A percentile compares a stretch with the other conserved stretches of the same genome.
Evolutionary conservation across 2,113 vertebrate genomes (phyloP).

Genomic region (Pedionomus torquatus): DNA sequence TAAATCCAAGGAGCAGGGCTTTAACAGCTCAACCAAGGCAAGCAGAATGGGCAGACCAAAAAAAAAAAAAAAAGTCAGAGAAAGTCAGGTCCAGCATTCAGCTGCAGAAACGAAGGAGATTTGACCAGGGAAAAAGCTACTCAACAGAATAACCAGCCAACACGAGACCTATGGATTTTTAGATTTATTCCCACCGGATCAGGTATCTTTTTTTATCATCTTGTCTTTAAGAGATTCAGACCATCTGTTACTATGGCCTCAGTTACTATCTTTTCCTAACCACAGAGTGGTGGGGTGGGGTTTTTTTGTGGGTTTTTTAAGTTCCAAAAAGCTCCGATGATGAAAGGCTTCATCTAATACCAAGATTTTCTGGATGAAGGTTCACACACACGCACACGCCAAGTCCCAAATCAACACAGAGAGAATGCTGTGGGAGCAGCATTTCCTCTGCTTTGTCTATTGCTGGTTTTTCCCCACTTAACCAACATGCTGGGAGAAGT

Average conservation of each 20-base stretch:
- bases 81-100: not conserved
- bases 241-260: not conserved
- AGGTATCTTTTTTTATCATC: not conserved
- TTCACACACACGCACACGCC: not conserved
- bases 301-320: not conserved
- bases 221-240: not conserved
- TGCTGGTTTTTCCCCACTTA: not conserved
- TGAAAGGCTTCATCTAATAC: slow-evolving; percentile 2
- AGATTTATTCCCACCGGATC: slow-evolving; percentile 10
- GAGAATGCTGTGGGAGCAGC: not conserved
- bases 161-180: not conserved
- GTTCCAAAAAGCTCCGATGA: not conserved
- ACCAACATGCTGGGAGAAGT: not conserved
- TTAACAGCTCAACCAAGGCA: slow-evolving; percentile 23
- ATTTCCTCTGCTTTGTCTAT: not conserved
- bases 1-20: slow-evolving; percentile 26
- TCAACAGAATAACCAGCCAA: not conserved
- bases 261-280: not conserved
- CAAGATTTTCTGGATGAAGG: not conserved
- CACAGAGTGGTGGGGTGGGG: too few relatives aligned
- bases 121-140: not conserved
- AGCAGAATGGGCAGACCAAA: not conserved
- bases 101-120: not conserved
- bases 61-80: not conserved
- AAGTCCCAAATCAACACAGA: not conserved